Evolutionary conservation across 2,888 invertebrate genomes (phyloP).

Genomic region (Melieria omissa): DNA sequence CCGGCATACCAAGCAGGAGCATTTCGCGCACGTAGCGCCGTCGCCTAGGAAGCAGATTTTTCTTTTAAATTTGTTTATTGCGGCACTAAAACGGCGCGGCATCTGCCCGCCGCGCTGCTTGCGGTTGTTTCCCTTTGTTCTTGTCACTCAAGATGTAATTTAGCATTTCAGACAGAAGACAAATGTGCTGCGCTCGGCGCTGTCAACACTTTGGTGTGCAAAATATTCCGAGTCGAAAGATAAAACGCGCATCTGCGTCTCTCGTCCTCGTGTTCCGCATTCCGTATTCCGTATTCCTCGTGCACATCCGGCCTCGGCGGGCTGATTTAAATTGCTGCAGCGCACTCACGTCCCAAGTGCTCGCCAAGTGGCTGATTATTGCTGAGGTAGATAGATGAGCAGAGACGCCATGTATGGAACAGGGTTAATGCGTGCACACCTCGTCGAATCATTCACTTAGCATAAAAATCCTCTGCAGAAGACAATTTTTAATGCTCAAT

Average conservation of each 20-base stretch:
- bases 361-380: not conserved
- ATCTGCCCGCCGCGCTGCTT: not conserved
- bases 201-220: conserved; percentile 19
- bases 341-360: conserved; percentile 9
- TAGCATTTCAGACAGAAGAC: conserved; percentile 16
- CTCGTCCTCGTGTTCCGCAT: too few species aligned
- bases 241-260: not conserved
- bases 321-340: conserved; percentile 18
- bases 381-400: too few species aligned
- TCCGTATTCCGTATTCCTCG: too few species aligned
- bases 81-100: conserved; percentile 24
- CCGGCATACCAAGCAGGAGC: conserved; percentile 16
- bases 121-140: conserved; percentile 5
- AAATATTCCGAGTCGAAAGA: conserved; percentile 1
- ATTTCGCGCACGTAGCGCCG: conserved; percentile 8
- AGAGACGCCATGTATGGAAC: too few species aligned
- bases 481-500: too few species aligned
- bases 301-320: too few species aligned
- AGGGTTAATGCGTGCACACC: too few species aligned
- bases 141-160: conserved; percentile 29
- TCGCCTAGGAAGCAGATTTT: conserved; percentile 34
- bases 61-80: conserved; percentile 37
- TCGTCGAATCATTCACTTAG: too few species aligned
- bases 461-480: too few species aligned
- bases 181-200: conserved; percentile 19